Conservation (phyloP, 92 coral and sea anemone genomes). For the Porites cylindrica region DNA sequence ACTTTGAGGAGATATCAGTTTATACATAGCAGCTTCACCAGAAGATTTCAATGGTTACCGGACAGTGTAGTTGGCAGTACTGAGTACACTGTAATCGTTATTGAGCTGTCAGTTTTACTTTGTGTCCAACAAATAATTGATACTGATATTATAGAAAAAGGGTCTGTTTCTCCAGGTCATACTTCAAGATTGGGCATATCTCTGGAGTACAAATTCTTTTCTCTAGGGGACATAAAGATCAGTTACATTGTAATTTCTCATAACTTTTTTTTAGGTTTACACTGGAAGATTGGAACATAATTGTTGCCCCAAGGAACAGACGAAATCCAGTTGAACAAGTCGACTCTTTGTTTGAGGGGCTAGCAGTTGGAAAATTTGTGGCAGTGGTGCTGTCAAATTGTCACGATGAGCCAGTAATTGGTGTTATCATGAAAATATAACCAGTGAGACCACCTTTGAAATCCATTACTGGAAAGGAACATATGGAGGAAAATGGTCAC, state of each 20-base stretch:
- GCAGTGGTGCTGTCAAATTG: slow-evolving; percentile 36
- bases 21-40: no score
- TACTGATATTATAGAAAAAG: no score
- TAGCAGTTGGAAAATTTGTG: slow-evolving; percentile 25
- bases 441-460: slow-evolving; percentile 26
- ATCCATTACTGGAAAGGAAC: slow-evolving; percentile 76
- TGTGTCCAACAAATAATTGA: no score
- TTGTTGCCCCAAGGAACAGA: slow-evolving; percentile 6
- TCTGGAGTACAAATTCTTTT: not conserved
- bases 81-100: no score
- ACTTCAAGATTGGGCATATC: no score
- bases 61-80: no score
- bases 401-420: slow-evolving; percentile 53
- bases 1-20: no score
- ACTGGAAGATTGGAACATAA: not conserved
- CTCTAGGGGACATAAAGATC: no score
- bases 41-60: no score
- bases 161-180: no score
- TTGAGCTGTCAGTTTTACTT: no score
- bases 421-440: slow-evolving; percentile 34
- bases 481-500: slow-evolving; percentile 58
- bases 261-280: slow-evolving; percentile 2
- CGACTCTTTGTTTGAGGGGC: slow-evolving; percentile 1
- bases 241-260: not conserved
- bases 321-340: not conserved